Evolutionary conservation across 2,113 vertebrate genomes (phyloP), one percentile per base, ranked within the genome.

Genomic region (Globicephala melas): DNA sequence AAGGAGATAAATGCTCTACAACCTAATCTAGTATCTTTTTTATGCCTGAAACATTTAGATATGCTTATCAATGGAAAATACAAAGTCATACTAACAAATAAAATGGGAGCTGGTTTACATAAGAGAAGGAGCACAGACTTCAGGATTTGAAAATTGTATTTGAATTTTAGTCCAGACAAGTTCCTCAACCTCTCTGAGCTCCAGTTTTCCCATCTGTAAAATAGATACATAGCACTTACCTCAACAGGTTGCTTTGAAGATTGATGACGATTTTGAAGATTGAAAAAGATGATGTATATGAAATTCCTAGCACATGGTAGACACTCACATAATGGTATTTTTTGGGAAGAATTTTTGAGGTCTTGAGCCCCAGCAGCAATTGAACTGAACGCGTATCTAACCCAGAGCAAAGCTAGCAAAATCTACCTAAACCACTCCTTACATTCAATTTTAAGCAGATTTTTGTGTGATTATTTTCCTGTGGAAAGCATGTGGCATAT

Each of bases 111-210:
- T 87, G 41, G n/a, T 85, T 79, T 71, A 17, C 60, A 11, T 76
- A 60, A 28, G 4, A 92, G 50, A 74, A 84, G 41, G 44, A 79
- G 8, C 25, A 94, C 1, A 91, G 31, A 90, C 44, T 50, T 82
- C 15, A 80, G 58, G 55, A 88, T 74, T 87, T 74, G 41, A 94
- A 89, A 79, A 36, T 9, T 41, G 11, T 36, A 58, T 80, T 60
- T 95, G 62, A 96, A 83, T 94, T 95, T 87, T 85, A 60, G 13
- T 88, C 26, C 87, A 38, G 20, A 84, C 31, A 58, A 67, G 41
- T 88, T 76, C 20, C 36, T 94, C 15, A 88, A 23, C 7, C 47
- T 92, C 28, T 74, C 50, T 85, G 65, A 85, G 53, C 9, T 85
- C 53, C 63, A 25, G 26, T 58, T 87, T 88, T 84, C 74, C 47